Conservation (phyloP, 2,113 vertebrate genomes). For the Galeopterus variegatus region DNA sequence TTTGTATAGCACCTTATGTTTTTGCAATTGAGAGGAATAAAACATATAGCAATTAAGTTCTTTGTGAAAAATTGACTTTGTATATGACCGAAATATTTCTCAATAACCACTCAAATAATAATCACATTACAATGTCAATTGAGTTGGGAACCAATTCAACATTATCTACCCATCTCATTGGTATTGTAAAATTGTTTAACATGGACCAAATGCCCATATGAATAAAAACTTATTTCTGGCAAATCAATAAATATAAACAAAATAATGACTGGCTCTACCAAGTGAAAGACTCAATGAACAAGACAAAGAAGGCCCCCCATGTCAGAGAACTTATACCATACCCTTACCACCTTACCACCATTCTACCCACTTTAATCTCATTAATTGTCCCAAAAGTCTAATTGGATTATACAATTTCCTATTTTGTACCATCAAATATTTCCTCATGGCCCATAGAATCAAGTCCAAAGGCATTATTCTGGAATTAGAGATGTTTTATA, state of each 20-base stretch:
- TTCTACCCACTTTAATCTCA: background rate
- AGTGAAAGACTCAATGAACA: background rate
- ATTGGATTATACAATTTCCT: background rate
- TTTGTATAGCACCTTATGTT: background rate
- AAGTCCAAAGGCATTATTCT: background rate
- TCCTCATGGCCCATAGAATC: background rate
- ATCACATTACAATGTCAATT: background rate
- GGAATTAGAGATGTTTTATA: background rate
- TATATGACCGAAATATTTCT: background rate
- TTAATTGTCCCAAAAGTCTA: slow-evolving; percentile 6
- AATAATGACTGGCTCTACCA: background rate
- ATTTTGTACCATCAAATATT: background rate
- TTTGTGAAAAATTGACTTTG: background rate
- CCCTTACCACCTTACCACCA: background rate
- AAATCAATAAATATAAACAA: background rate
- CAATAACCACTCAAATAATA: background rate
- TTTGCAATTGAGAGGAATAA: background rate
- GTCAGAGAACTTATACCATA: background rate
- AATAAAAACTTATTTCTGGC: slow-evolving; percentile 3
- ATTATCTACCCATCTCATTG: background rate
- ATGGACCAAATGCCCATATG: background rate
- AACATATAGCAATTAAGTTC: background rate
- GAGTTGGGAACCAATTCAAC: slow-evolving; percentile 34
- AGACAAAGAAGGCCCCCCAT: background rate
- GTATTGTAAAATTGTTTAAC: slow-evolving; percentile 20